A percentile compares a stretch with the other conserved stretches of the same genome.
These are phyloP conservation scores for Bursaphelenchus mucronatus DNA, from an alignment of 1,140 invertebrate species.

Conservation along the genomic window DNA sequence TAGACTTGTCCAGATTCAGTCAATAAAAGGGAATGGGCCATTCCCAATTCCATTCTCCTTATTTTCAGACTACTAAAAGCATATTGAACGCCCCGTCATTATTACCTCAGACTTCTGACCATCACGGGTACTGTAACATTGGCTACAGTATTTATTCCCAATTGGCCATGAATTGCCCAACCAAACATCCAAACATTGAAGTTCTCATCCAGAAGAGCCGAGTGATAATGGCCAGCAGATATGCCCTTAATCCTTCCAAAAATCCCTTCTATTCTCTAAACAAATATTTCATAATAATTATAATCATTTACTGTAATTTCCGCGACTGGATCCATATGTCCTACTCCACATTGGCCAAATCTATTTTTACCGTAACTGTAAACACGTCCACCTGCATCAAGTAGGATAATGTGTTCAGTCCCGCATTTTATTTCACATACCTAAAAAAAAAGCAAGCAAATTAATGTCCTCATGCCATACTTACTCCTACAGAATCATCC, in stretches of 20 bases:
- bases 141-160: slow-evolving; percentile 20
- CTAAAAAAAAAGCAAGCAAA: slow-evolving; percentile 23
- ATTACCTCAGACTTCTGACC: slow-evolving; percentile 24
- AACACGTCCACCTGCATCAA: slow-evolving; percentile 81
- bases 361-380: slow-evolving; percentile 81
- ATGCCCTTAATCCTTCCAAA: slow-evolving; percentile 29
- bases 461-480: not conserved
- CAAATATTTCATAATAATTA: not conserved
- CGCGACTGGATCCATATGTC: slow-evolving; percentile 35
- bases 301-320: slow-evolving; percentile 24
- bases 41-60: slow-evolving; percentile 27
- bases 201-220: slow-evolving; percentile 43
- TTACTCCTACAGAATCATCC: slow-evolving; percentile 12
- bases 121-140: slow-evolving; percentile 28
- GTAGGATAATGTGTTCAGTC: slow-evolving; percentile 73
- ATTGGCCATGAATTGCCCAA: slow-evolving; percentile 52
- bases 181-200: slow-evolving; percentile 47
- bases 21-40: slow-evolving; percentile 42
- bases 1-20: slow-evolving; percentile 31
- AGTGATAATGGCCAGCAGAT: slow-evolving; percentile 53
- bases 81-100: not conserved
- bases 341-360: slow-evolving; percentile 73
- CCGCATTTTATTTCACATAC: slow-evolving; percentile 69
- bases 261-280: slow-evolving; percentile 38
- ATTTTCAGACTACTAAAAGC: slow-evolving; percentile 22